These are phyloP conservation scores for Chondrilla cf. caribensis DNA, from an alignment of 37 sponge, comb jelly and placozoan genomes.

Conservation along the genomic window DNA sequence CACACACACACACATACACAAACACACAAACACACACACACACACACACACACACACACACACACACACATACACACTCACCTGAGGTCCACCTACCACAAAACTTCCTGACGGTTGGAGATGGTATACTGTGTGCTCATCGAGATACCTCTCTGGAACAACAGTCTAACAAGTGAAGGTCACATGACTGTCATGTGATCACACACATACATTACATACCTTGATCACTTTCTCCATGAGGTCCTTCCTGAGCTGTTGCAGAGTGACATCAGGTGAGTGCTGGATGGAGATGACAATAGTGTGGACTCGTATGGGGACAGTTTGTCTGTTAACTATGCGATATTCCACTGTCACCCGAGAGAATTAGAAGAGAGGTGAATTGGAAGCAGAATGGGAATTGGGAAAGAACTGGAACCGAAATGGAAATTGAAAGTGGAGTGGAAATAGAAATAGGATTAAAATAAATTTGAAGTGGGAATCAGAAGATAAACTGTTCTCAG, in stretches of 20 bases:
- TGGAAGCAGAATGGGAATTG: too few relatives aligned
- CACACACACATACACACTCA: not conserved
- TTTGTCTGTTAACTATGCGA: conserved; percentile 58
- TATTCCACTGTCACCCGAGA: conserved; percentile 98
- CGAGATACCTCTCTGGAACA: conserved; percentile 78
- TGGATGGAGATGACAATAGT: conserved; percentile 90
- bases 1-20: too few relatives aligned
- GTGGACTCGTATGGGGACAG: conserved; percentile 82
- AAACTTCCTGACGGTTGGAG: conserved; percentile 95
- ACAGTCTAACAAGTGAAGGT: conserved; percentile 72
- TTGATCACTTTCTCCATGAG: conserved; percentile 80
- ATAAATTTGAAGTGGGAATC: too few relatives aligned
- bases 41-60: too few relatives aligned
- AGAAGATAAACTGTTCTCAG: too few relatives aligned
- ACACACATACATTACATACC: too few relatives aligned
- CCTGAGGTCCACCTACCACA: conserved; percentile 93
- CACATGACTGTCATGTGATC: too few relatives aligned
- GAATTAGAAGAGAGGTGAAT: too few relatives aligned
- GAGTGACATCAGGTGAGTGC: conserved; percentile 63
- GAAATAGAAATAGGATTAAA: too few relatives aligned
- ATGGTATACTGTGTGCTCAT: conserved; percentile 89
- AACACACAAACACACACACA: conserved; percentile 69
- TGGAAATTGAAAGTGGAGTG: too few relatives aligned
- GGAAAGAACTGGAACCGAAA: too few relatives aligned
- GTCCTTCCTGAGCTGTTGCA: conserved; percentile 64